Percentiles rank a stretch among this genome's conserved stretches.
Evolutionary conservation across 2,797 vertebrate species (phyloP).

Genomic region (Crocodylus rhombifer): DNA sequence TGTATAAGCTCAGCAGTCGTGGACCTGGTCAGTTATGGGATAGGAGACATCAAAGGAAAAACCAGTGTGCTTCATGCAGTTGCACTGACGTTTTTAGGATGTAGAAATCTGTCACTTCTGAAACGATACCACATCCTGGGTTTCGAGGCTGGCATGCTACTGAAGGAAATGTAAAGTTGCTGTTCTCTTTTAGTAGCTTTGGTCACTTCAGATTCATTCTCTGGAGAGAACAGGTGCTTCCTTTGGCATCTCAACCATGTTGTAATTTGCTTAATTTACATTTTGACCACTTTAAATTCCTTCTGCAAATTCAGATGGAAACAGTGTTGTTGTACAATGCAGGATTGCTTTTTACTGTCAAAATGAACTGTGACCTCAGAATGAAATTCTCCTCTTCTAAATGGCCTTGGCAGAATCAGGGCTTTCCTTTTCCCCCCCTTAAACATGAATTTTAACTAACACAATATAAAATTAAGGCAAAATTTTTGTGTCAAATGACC

Average conservation of each 20-base stretch:
- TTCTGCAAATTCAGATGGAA: background rate
- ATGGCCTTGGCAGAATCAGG: no score
- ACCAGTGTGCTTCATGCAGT: background rate
- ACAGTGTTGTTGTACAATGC: background rate
- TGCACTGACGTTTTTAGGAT: background rate
- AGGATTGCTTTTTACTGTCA: background rate
- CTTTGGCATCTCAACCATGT: background rate
- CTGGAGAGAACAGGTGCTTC: background rate
- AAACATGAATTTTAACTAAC: background rate
- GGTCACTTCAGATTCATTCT: no score
- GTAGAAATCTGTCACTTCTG: background rate
- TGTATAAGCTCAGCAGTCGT: background rate
- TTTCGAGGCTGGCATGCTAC: background rate
- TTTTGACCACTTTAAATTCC: background rate
- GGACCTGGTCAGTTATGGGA: background rate
- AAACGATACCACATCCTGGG: background rate
- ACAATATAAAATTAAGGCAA: background rate
- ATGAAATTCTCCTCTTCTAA: background rate
- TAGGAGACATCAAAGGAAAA: background rate
- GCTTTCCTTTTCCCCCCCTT: background rate
- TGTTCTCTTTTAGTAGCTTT: background rate
- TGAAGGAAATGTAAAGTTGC: background rate
- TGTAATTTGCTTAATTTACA: background rate
- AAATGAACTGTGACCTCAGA: background rate
- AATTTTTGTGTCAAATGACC: background rate